These are phyloP conservation scores for Melanotaenia duboulayi DNA, from an alignment of 2,113 vertebrate species.

Conservation along the genomic window DNA sequence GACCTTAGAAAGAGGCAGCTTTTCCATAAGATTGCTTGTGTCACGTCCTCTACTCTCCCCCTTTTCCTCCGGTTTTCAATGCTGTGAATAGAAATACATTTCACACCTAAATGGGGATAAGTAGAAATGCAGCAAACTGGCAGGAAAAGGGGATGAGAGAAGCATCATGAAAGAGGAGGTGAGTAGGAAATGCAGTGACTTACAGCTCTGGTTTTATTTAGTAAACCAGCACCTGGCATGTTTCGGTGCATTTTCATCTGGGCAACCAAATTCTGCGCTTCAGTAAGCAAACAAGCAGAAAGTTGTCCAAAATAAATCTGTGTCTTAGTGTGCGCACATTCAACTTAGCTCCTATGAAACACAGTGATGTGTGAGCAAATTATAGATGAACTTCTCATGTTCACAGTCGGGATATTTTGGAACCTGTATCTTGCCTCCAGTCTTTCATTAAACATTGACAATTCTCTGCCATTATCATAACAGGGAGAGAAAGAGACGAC, in stretches of 20 bases:
- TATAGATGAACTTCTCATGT: conserved; percentile 66
- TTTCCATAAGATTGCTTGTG: conserved; percentile 62
- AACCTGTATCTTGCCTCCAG: conserved; percentile 59
- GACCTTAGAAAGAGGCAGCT: conserved; percentile 53
- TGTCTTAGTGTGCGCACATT: conserved; percentile 28
- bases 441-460: conserved; percentile 76
- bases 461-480: conserved; percentile 64
- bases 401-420: conserved; percentile 59
- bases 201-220: conserved; percentile 38
- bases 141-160: conserved; percentile 38
- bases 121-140: conserved; percentile 56
- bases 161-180: conserved; percentile 34
- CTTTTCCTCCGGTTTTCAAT: conserved; percentile 19
- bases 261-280: conserved; percentile 47
- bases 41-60: conserved; percentile 51
- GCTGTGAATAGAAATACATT: conserved; percentile 75
- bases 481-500: conserved; percentile 53
- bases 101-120: conserved; percentile 71
- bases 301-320: conserved; percentile 48
- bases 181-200: conserved; percentile 48
- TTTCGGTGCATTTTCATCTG: conserved; percentile 49
- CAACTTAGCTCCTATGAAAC: conserved; percentile 27
- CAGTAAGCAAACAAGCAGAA: conserved; percentile 46
- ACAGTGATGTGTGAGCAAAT: conserved; percentile 48
- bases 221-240: conserved; percentile 44